phyloP scores from a whole-genome alignment of 1,140 invertebrate species.

The Goniozus legneri region DNA sequence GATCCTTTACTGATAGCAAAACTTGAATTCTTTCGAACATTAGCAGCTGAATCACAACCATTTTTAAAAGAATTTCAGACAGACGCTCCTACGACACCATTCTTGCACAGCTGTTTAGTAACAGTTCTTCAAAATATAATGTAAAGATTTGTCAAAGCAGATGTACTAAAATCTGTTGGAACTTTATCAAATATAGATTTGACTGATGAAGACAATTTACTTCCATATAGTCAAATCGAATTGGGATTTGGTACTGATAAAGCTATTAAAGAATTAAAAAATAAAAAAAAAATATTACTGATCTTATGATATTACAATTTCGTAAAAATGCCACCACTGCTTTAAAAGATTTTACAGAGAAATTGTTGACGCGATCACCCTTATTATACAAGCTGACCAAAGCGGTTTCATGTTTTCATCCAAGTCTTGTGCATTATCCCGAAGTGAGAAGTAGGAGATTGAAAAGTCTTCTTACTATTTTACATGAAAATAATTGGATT shows the following conservation, averaged over 20 bases:
- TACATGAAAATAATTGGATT: slow-evolving; percentile 9
- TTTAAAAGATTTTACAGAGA: slow-evolving; percentile 9
- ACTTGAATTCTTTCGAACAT: slow-evolving; percentile 14
- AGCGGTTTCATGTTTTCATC: slow-evolving; percentile 13
- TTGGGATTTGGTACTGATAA: slow-evolving; percentile 5
- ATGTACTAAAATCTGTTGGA: slow-evolving; percentile 1
- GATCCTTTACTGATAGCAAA: slow-evolving; percentile 19
- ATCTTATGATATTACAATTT: slow-evolving; percentile 1
- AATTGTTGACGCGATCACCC: slow-evolving; percentile 15
- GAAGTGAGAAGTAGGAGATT: neutral
- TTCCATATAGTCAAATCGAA: slow-evolving; percentile 6
- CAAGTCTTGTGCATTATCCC: neutral
- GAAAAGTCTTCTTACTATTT: slow-evolving; percentile 9
- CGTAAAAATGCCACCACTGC: no score
- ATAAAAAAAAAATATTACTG: no score
- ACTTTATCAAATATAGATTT: no score
- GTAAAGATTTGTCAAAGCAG: slow-evolving; percentile 12
- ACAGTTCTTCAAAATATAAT: slow-evolving; percentile 6
- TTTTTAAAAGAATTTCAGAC: slow-evolving; percentile 19
- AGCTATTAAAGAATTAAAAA: neutral
- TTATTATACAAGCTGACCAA: slow-evolving; percentile 16
- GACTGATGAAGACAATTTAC: slow-evolving; percentile 10
- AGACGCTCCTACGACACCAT: slow-evolving; percentile 13
- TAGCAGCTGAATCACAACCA: slow-evolving; percentile 18
- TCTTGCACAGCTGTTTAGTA: no score